Evolutionary conservation across 1,140 invertebrate species (phyloP), one percentile per base, ranked within the genome.

Genomic region (Caenorhabditis remanei): DNA sequence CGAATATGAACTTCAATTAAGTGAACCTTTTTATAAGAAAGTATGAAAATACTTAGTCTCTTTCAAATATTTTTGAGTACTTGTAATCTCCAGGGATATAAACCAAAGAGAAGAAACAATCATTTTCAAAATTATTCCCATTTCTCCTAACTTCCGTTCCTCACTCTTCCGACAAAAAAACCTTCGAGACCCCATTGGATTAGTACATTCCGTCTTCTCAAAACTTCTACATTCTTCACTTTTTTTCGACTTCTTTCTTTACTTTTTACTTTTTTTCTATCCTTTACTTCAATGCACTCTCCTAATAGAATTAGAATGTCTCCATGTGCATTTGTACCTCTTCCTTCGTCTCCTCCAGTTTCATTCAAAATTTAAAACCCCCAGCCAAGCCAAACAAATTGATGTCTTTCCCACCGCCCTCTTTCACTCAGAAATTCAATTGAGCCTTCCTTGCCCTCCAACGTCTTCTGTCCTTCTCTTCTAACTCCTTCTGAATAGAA

Each of bases 241-340:
- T 58, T 21, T 21, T n/a, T 58, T 58, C 56, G 14, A 13, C 40
- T 71, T 46, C 65, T 71, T n/a, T 4, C 13, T 19, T 11, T 40
- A 32, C n/a, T 71, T 46, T 46, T n/a, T 43, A 7, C 14, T 11
- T 63, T 71, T 41, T 43, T 19, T 71, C 40, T 16, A 14, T 40
- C 13, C 2, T 46, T 19, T 63, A 2, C 24, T 63, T 16, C 40
- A 43, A 4, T 46, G 14, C 41, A 43, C 65, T 46, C 41, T 19
- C 13, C 65, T 71, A 71, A 71, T 43, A 19, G 11, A 43, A 71
- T 71, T 71, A 71, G 65, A 71, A 46, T 65, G 40, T n/a, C 40
- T 16, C 5, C 32, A 19, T 19, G 6, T n/a, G 56, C 55, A 53
- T 16, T 16, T 53, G 14, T 58, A 19, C 24, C 32, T 40, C 61